These are phyloP conservation scores for Oeneis ivallda DNA, from an alignment of 2,888 invertebrate species.

Conservation along the genomic window DNA sequence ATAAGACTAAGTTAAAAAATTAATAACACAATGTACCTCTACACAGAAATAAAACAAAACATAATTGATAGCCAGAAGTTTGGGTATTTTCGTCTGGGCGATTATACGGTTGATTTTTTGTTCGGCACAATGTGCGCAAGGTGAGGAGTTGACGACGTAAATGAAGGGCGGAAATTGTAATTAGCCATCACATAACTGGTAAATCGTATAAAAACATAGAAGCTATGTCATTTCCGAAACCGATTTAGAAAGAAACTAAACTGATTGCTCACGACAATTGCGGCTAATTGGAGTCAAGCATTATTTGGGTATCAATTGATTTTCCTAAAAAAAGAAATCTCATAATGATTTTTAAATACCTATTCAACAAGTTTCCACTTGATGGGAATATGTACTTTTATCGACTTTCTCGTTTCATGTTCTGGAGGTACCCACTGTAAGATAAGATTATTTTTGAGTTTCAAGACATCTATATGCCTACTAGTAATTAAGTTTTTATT, in stretches of 20 bases:
- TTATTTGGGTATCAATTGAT: no score
- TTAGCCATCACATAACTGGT: slow-evolving; percentile 27
- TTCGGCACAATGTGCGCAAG: slow-evolving; percentile 38
- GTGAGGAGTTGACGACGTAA: slow-evolving; percentile 53
- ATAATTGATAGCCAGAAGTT: slow-evolving; percentile 6
- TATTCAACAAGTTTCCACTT: no score
- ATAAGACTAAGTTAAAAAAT: background rate
- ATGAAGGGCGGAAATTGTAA: slow-evolving; percentile 61
- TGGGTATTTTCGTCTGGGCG: slow-evolving; percentile 17
- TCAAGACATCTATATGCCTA: no score
- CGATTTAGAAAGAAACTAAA: background rate
- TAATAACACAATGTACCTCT: slow-evolving; percentile 1
- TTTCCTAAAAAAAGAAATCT: no score
- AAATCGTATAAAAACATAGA: background rate
- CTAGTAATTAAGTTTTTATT: no score
- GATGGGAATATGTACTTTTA: no score
- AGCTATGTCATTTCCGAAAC: background rate
- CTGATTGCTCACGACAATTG: no score
- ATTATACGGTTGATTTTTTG: slow-evolving; percentile 30
- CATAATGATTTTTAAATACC: no score
- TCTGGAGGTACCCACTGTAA: no score
- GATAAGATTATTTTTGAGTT: no score
- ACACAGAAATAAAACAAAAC: slow-evolving; percentile 3
- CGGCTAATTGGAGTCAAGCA: no score
- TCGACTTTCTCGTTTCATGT: no score